Evolutionary conservation across 2,797 vertebrate species (phyloP).

Genomic region (Alectoris magna): DNA sequence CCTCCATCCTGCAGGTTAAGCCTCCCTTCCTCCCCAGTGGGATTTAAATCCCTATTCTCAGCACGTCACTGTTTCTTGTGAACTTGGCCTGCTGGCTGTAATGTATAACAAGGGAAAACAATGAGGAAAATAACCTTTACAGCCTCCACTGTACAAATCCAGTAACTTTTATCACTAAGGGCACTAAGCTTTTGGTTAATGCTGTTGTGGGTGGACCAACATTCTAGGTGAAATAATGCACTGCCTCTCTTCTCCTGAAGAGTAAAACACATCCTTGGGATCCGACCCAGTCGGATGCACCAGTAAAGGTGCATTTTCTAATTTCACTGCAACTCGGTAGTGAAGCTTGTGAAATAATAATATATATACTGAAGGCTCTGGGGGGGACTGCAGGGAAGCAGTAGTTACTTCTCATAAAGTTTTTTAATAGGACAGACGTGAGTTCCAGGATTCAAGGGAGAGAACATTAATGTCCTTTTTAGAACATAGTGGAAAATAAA

Average conservation of each 20-base stretch:
- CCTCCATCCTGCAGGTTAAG: neutral
- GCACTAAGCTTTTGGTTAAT: conserved; percentile 16
- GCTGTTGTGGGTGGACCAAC: neutral
- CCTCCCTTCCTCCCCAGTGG: neutral
- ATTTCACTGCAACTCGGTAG: conserved; percentile 69
- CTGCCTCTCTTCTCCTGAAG: neutral
- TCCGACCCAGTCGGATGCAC: conserved; percentile 39
- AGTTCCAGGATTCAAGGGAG: conserved; percentile 67
- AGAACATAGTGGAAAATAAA: conserved; percentile 69
- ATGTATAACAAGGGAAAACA: neutral
- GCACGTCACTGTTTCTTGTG: conserved; percentile 11
- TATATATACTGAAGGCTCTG: conserved; percentile 63
- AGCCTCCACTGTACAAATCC: conserved; percentile 8
- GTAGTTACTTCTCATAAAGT: conserved; percentile 74
- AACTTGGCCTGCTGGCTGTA: neutral
- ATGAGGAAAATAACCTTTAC: conserved; percentile 3
- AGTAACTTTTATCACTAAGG: conserved; percentile 17
- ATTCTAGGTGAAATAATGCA: conserved; percentile 51
- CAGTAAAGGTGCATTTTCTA: conserved; percentile 65
- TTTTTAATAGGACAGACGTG: conserved; percentile 51
- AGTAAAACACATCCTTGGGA: conserved; percentile 58
- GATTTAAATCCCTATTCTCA: conserved; percentile 39
- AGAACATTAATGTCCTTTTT: conserved; percentile 71
- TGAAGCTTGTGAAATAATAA: conserved; percentile 74
- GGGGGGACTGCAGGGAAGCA: conserved; percentile 49